phyloP scores from a whole-genome alignment of 2,888 invertebrate genomes.

The Aphodius sticticus region DNA sequence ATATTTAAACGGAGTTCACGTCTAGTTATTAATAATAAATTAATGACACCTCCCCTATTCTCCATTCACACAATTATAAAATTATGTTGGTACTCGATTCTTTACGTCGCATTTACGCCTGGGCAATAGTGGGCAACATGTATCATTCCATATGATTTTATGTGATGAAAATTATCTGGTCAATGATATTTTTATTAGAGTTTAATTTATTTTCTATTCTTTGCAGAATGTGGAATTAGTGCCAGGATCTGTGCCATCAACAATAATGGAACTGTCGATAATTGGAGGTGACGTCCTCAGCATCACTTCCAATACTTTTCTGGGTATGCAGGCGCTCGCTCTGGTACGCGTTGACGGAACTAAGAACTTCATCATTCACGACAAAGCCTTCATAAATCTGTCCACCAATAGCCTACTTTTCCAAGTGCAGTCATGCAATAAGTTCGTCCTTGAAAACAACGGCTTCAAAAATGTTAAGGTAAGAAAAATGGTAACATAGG shows the following conservation, averaged over 20 bases:
- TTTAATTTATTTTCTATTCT: background rate
- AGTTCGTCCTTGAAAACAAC: constrained; percentile 68
- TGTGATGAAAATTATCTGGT: too few relatives aligned
- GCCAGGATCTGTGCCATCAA: constrained; percentile 65
- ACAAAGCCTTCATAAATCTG: constrained; percentile 68
- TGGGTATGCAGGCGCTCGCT: constrained; percentile 63
- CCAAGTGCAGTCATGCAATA: constrained; percentile 68
- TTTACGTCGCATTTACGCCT: too few relatives aligned
- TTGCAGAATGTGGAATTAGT: constrained; percentile 62
- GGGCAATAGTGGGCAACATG: too few relatives aligned
- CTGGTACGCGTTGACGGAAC: constrained; percentile 65
- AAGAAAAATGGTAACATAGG: constrained; percentile 33
- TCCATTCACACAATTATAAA: too few relatives aligned
- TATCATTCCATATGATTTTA: too few relatives aligned
- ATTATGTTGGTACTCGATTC: too few relatives aligned
- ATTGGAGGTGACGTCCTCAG: constrained; percentile 65
- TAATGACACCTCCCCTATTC: too few relatives aligned
- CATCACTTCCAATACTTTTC: constrained; percentile 67
- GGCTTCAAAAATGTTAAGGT: constrained; percentile 70
- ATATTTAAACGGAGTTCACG: too few relatives aligned
- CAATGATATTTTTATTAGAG: too few relatives aligned
- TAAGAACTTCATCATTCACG: constrained; percentile 64
- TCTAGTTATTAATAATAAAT: too few relatives aligned
- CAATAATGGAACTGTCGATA: constrained; percentile 67
- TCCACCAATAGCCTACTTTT: constrained; percentile 68